Base-by-base conservation (phyloP, 2,113 vertebrate genomes). In the Apeltes quadracus region DNA sequence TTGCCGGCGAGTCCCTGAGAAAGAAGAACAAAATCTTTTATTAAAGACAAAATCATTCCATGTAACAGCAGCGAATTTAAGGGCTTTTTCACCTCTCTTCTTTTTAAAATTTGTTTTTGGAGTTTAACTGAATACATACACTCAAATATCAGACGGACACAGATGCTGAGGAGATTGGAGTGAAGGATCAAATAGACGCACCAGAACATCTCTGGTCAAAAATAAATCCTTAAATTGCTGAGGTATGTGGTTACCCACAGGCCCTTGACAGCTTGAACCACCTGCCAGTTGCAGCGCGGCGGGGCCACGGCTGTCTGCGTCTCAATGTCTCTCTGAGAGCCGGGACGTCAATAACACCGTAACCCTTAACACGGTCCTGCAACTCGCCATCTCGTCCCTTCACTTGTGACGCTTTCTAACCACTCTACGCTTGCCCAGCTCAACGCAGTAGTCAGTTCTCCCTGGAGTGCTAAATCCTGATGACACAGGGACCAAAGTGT, bases 1-100 rank as follows among this genome's bases (percentile, higher is more conserved):
- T 99, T 99, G 59, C 97, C 97, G 67, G 95, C 96, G 27, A 95
- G 85, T 34, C 97, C 97, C 96, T 98, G 91, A 48, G 78, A 84
- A 76, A 85, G 4, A 83, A 43, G 86, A 81, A 72, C 16, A 86
- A 78, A 72, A 63, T 46, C 58, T 75, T 74, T 63, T 58, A 82
- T 82, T 84, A 56, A 63, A 48, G 41, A 70, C 34, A 79, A 69
- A 76, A 58, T 36, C 14, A 61, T 48, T 57, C 50, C 50, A 51
- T 32, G 48, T 7, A 32, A 20, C 66, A 72, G 72, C 43, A 58
- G 14, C 14, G 18, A 34, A 32, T 22, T 9, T 5, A 16, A 46
- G 7, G 12, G 3, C 14, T 23, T 76, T 62, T 80, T 64, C 36
- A 46, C 65, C 50, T 77, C 12, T 22, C 46, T 22, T n/a, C 9